A percentile compares a stretch with the other conserved stretches of the same genome.
Conservation (phyloP, 2,113 vertebrate species). For the Camelus bactrianus region DNA sequence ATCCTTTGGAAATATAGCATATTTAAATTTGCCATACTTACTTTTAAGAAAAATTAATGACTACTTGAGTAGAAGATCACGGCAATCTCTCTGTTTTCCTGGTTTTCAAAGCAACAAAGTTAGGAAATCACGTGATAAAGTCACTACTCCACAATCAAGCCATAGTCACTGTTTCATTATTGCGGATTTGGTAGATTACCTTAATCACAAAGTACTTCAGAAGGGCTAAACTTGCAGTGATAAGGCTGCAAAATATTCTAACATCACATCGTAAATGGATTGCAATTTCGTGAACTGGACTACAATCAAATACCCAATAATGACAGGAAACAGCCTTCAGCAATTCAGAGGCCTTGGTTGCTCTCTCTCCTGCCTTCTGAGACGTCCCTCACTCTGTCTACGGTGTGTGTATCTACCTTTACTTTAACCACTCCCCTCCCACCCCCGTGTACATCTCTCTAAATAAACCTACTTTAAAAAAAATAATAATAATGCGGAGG, state of each 20-base stretch:
- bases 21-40: neutral
- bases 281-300: constrained; percentile 7
- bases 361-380: too few relatives aligned
- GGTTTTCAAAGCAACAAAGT: neutral
- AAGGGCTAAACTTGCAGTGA: neutral
- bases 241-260: constrained; percentile 18
- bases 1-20: neutral
- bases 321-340: neutral
- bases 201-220: neutral
- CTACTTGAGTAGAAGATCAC: neutral
- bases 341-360: neutral
- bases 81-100: neutral
- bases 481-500: neutral
- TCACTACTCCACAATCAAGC: neutral
- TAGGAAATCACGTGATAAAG: neutral
- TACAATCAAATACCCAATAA: neutral
- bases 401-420: too few relatives aligned
- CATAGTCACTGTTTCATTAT: neutral
- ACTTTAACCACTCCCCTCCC: too few relatives aligned
- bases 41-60: neutral
- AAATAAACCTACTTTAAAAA: too few relatives aligned
- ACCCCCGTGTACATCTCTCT: too few relatives aligned
- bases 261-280: constrained; percentile 18
- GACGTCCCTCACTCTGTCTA: too few relatives aligned
- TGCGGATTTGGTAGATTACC: neutral